Conservation (phyloP, 1,140 invertebrate genomes). For the Drosophila sucinea region DNA sequence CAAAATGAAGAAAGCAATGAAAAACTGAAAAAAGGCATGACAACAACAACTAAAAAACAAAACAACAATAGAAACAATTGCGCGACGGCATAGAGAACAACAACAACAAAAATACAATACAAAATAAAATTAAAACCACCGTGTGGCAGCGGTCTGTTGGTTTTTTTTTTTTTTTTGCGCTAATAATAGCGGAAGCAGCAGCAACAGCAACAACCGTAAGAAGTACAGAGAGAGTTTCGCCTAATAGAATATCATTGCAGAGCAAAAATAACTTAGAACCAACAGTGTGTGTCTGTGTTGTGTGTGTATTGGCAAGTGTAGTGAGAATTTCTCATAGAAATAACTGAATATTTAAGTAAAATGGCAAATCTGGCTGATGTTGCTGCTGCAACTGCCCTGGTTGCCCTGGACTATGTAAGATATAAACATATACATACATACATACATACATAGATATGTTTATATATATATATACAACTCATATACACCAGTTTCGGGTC, state of each 20-base stretch:
- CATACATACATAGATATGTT: slow-evolving; percentile 22
- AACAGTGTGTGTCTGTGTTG: slow-evolving; percentile 8
- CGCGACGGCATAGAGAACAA: slow-evolving; percentile 21
- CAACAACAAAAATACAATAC: slow-evolving; percentile 41
- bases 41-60: slow-evolving; percentile 33
- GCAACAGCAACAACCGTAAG: slow-evolving; percentile 51
- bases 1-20: slow-evolving; percentile 30
- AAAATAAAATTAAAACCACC: slow-evolving; percentile 32
- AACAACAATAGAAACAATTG: slow-evolving; percentile 23
- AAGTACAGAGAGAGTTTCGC: slow-evolving; percentile 62
- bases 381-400: slow-evolving; percentile 13
- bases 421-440: slow-evolving; percentile 20
- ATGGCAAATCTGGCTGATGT: slow-evolving; percentile 22
- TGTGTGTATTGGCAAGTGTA: slow-evolving; percentile 6
- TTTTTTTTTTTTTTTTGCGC: slow-evolving; percentile 43
- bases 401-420: slow-evolving; percentile 8
- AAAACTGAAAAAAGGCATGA: slow-evolving; percentile 46
- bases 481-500: slow-evolving; percentile 66
- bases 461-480: slow-evolving; percentile 11
- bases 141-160: slow-evolving; percentile 35
- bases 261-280: slow-evolving; percentile 46
- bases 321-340: slow-evolving; percentile 11
- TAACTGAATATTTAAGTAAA: slow-evolving; percentile 26
- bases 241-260: slow-evolving; percentile 32
- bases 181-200: slow-evolving; percentile 70